These are phyloP conservation scores for Pelmatolapia mariae DNA, from an alignment of 2,113 vertebrate genomes.

Conservation along the genomic window DNA sequence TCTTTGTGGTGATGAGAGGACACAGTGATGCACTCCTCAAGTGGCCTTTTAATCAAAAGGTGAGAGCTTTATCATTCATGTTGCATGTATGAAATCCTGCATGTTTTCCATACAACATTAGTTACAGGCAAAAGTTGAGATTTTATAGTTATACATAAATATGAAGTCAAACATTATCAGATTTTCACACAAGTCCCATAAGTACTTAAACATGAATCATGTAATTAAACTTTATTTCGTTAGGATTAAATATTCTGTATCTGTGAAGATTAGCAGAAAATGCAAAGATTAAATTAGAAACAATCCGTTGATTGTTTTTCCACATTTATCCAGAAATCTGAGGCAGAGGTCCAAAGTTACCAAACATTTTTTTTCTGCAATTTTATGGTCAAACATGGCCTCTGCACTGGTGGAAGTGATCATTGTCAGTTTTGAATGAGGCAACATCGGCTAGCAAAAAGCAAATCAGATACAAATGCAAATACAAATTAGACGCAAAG, in stretches of 20 bases:
- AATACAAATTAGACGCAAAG: background rate
- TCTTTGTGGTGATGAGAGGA: constrained; percentile 97
- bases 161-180: background rate
- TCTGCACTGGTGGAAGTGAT: background rate
- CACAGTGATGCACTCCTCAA: constrained; percentile 88
- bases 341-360: background rate
- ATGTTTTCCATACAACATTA: background rate
- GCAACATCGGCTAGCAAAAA: background rate
- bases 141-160: background rate
- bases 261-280: background rate
- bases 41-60: constrained; percentile 99
- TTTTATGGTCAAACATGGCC: background rate
- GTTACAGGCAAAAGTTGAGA: background rate
- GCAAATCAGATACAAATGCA: background rate
- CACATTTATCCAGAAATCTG: background rate
- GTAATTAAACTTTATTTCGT: background rate
- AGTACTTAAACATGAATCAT: background rate
- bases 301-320: background rate
- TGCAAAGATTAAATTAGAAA: background rate
- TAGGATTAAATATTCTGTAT: background rate
- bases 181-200: background rate
- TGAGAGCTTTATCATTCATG: constrained; percentile 37
- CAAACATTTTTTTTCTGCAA: background rate
- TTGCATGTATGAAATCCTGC: background rate
- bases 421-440: background rate